Evolutionary conservation across 2,888 invertebrate genomes (phyloP), one percentile per base, ranked within the genome.

Genomic region (Gasteruption jaculator): DNA sequence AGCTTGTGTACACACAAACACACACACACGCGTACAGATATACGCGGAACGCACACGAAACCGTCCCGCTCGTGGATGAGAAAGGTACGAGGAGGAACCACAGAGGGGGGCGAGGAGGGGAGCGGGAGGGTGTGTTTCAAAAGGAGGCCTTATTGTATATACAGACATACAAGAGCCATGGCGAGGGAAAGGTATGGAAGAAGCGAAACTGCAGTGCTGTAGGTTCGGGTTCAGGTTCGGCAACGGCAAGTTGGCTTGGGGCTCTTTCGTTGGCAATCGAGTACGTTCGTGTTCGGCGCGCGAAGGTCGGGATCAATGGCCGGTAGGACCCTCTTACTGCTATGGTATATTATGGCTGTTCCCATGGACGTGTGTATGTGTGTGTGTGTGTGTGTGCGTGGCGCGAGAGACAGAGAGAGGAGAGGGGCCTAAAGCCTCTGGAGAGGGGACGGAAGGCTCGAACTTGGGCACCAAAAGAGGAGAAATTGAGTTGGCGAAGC

Each of bases 271-370:
- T 60, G 58, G 61, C 65, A 60, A 63, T 65, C 64, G 65, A 63
- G 64, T 56, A 63, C 62, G 70, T 70, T 68, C 62, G 66, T 61
- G 70, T 70, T 68, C 62, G 66, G 68, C 69, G 70, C 68, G 68
- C 66, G 70, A 70, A 70, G 70, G 70, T 70, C 70, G 68, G 70
- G 70, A 70, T 70, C 70, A 70, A 70, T 63, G 70, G 66, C 70
- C 70, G n/a, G 66, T 65, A 66, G 68, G 65, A 63, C 68, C 68
- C 66, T 55, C 57, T 48, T 53, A 51, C n/a, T n/a, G 42, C 30
- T 38, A 46, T 22, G 29, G n/a, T n/a, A n/a, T n/a, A n/a, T n/a
- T n/a, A n/a, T n/a, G n/a, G n/a, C n/a, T n/a, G n/a, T n/a, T n/a
- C n/a, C n/a, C n/a, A n/a, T 46, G 50, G 44, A 32, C 36, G 46